A percentile compares a stretch with the other conserved stretches of the same genome.
Evolutionary conservation across 92 coral and sea anemone species (phyloP).

Genomic region (Parazoanthus darwini): DNA sequence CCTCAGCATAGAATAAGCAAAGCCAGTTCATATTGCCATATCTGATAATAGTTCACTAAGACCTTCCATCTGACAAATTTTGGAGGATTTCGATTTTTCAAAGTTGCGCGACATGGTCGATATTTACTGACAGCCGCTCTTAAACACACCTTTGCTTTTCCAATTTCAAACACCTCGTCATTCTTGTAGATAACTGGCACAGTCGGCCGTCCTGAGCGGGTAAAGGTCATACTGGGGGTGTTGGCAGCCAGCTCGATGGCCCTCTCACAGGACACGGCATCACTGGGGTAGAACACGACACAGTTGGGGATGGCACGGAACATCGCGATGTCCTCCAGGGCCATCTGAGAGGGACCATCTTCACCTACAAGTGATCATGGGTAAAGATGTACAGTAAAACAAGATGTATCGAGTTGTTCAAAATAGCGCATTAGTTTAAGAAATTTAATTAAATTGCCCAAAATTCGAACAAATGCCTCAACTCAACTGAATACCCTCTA

Average conservation of each 20-base stretch:
- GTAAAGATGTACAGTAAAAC: not conserved
- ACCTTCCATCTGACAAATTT: too few species aligned
- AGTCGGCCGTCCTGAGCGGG: constrained; percentile 82
- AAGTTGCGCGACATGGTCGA: too few species aligned
- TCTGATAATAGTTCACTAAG: too few species aligned
- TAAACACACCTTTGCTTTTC: constrained; percentile 88
- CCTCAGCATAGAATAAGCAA: too few species aligned
- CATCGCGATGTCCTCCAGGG: constrained; percentile 92
- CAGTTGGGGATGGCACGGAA: constrained; percentile 91
- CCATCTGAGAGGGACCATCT: constrained; percentile 99
- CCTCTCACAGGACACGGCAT: constrained; percentile 93
- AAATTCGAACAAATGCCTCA: too few species aligned
- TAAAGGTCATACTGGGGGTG: constrained; percentile 79
- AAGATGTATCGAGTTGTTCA: not conserved
- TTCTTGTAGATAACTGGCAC: constrained; percentile 77
- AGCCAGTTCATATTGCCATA: too few species aligned
- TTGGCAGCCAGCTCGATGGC: constrained; percentile 95
- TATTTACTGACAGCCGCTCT: too few species aligned
- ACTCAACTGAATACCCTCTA: too few species aligned
- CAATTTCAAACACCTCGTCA: constrained; percentile 86
- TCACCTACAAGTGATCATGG: constrained; percentile 62
- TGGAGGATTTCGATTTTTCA: too few species aligned
- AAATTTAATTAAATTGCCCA: too few species aligned
- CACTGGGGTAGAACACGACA: constrained; percentile 95
- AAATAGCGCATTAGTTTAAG: too few species aligned